Base-by-base conservation (phyloP, 2,113 vertebrate species). In the Paradoxurus hermaphroditus region DNA sequence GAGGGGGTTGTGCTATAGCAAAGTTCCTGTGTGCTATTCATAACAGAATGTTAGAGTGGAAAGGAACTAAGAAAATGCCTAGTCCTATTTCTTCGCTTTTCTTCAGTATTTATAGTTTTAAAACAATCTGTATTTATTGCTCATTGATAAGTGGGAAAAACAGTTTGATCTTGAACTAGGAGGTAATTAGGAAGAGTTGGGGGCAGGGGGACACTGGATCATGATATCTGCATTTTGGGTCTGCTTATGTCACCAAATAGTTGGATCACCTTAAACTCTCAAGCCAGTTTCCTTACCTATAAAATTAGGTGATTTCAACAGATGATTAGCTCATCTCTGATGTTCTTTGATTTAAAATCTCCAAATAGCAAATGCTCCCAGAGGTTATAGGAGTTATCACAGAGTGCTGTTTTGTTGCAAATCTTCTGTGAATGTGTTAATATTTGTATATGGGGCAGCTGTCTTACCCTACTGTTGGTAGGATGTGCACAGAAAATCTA, bases 1-100 rank as follows among this genome's bases (percentile, higher is more conserved):
- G 95, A 94, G 96, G 87, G 96, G 90, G 94, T 95, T 96, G 95
- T 86, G 92, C 72, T 86, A 39, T 63, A 93, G 97, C 49, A 92
- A 90, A 96, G 83, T 92, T 97, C 90, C 86, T 49, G 72, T 86
- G 85, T 82, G 79, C 81, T 90, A 53, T 88, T 95, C 84, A 94
- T 94, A 90, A 93, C 49, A 85, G 62, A 79, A 84, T 78, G 90
- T 34, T 56, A 96, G 84, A 53, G 72, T 92, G 51, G 84, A 88
- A 94, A 39, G n/a, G 51, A 94, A 49, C 59, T 67, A 78, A 94
- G 75, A 72, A 84, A 90, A 84, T 31, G 56, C 53, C 56, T 86
- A 70, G 73, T 83, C 29, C 90, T 68, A 46, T 41, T 36, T 46
- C 90, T 90, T 95, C 70, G 41, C 67, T 93, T 95, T 77, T 56